Evolutionary conservation across 2,113 vertebrate species (phyloP), one percentile per base, ranked within the genome.

Genomic region (Irena cyanogastra): DNA sequence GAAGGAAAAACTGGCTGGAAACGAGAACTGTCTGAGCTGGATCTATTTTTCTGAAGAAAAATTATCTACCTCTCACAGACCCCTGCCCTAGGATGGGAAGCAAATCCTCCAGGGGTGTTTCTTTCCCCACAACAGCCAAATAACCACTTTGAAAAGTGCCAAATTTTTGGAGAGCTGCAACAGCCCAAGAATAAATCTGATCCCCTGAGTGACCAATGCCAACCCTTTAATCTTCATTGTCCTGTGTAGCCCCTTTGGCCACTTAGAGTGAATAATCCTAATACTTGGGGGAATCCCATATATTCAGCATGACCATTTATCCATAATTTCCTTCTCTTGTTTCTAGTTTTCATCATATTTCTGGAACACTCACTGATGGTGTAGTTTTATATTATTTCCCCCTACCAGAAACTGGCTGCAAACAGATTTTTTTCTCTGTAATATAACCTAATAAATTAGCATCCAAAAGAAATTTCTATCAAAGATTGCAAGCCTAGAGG

Each of bases 391-490:
- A 47, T 86, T 59, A n/a, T 16, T 89, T 60, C 6, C 1, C 41
- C 31, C 50, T 45, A 63, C 59, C 59, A 85, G 83, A 69, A 83
- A 33, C 35, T 52, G 59, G 12, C 37, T 91, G 74, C 66, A 71
- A 91, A 76, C 10, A 70, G 41, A 81, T 92, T 85, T 95, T 82
- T 93, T 68, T 89, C 60, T 19, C 84, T 65, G 72, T 72, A 89
- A 63, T 81, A 69, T 70, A 96, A 94, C 60, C 71, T 96, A 95
- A 97, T 95, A 96, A 94, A 95, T 95, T 93, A 96, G 75, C 93
- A 96, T 87, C 94, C 64, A 63, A 85, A 92, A 84, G 72, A 96
- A 92, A 83, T 87, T 93, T 61, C 56, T 85, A 65, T 90, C 63
- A 81, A 94, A 95, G 65, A 26, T 53, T 17, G 27, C 49, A 89